Evolutionary conservation across 2,797 vertebrate genomes (phyloP).

Genomic region (Naso thynnoides): DNA sequence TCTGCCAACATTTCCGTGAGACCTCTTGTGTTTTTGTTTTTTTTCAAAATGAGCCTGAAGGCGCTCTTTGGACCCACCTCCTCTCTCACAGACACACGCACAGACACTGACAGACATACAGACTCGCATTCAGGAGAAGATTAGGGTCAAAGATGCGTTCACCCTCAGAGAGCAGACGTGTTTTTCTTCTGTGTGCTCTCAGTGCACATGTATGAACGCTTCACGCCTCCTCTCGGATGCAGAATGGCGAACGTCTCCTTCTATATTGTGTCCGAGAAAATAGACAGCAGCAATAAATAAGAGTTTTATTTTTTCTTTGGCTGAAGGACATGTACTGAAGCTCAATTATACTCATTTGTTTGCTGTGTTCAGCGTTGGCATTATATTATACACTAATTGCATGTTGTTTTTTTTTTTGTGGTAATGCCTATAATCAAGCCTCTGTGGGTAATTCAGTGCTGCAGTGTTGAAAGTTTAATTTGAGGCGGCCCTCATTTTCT

Average conservation of each 20-base stretch:
- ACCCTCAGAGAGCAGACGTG: constrained; percentile 32
- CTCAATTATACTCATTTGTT: constrained; percentile 47
- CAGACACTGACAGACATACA: constrained; percentile 10
- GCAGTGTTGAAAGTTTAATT: constrained; percentile 29
- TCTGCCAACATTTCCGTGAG: constrained; percentile 10
- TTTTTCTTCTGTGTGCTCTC: constrained; percentile 21
- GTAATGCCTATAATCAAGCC: constrained; percentile 36
- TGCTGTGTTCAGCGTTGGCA: constrained; percentile 23
- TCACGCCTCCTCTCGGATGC: constrained; percentile 27
- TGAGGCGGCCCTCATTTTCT: constrained; percentile 13
- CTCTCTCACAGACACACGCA: background rate
- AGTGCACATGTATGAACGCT: constrained; percentile 9
- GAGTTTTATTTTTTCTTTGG: constrained; percentile 7
- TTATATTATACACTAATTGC: constrained; percentile 49
- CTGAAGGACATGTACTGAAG: constrained; percentile 29
- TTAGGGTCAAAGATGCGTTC: constrained; percentile 54
- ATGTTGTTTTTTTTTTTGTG: constrained; percentile 25
- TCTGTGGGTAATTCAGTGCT: constrained; percentile 18
- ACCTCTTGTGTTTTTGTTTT: background rate
- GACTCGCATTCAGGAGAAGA: constrained; percentile 39
- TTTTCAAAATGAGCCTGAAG: constrained; percentile 14
- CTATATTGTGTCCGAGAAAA: constrained; percentile 9
- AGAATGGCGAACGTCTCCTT: constrained; percentile 27
- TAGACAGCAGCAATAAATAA: constrained; percentile 14
- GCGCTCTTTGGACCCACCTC: constrained; percentile 6